Base-by-base conservation (phyloP, 2,888 invertebrate genomes). In the Carabus problematicus region DNA sequence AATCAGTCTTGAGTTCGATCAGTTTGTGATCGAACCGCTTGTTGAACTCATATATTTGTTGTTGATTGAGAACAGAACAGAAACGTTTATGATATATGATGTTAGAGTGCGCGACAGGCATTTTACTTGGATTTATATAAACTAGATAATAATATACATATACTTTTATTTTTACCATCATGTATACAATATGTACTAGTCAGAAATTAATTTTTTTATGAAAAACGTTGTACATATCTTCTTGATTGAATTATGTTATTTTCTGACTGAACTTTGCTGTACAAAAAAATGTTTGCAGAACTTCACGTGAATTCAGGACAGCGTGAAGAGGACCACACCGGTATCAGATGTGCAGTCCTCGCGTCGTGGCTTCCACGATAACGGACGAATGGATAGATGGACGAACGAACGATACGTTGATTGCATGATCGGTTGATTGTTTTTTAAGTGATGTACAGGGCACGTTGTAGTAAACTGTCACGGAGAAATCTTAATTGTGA, bases 171-270 rank as follows among this genome's bases (percentile, higher is more conserved):
- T 60, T 19, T 67, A 67, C 67, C 67, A 67, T 43, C 60, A 60
- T 67, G 67, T 67, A 67, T 67, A 67, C 67, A 67, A 61, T 69
- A 62, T 69, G 69, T 69, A 69, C 69, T 69, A 69, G 69, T 69
- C 69, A 69, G 69, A 69, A 69, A 69, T 61, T 62, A 69, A 62
- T 52, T 69, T 62, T 62, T 40, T 12, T 61, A 62, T 69, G 69
- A 69, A 60, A 67, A 64, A 43, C 52, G 8, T 62, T 69, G 69
- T 69, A 69, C 61, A 69, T 69, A 69, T 69, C 62, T 29, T 29
- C 29, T 69, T 69, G 18, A 69, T 61, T 69, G 40, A 62, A 55
- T 56, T 47, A 69, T 47, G 62, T 62, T 62, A 62, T 69, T 69
- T 69, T 69, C 69, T 69, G 69, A 69, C 69, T 69, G 61, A 69